Evolutionary conservation across 1,140 invertebrate species (phyloP), one percentile per base, ranked within the genome.

Genomic region (Ephestia elutella): DNA sequence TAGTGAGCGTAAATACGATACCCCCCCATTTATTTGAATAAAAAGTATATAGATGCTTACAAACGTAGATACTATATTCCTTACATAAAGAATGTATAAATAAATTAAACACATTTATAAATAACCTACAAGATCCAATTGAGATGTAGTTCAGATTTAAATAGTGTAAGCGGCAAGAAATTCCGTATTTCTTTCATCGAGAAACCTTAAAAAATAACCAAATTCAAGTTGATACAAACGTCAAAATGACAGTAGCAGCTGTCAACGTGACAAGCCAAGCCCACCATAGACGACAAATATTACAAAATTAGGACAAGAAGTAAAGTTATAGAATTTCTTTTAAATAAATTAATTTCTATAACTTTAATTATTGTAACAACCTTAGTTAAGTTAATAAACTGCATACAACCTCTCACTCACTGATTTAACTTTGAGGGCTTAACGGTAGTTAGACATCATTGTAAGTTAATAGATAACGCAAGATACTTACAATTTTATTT

Each of bases 181-280:
- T 11, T 32, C 30, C 30, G 9, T 44, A 17, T 44, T 44, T 44
- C 38, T 15, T 15, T 15, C 38, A 44, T 44, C 15, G 15, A n/a
- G 5, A 44, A 44, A 17, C 38, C 15, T 44, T 4, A 2, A 35
- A 35, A 35, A 35, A 35, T 13, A 35, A 35, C 32, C 32, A 35
- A 13, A 9, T 35, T 35, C 32, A 35, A 35, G 13, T n/a, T n/a
- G n/a, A n/a, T n/a, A 35, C 38, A 44, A 9, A 44, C 15, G 38
- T 44, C 13, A 44, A 44, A 44, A 13, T 44, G 38, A 44, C 38
- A 44, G 38, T 44, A 13, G 15, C 38, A 44, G 38, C 38, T 44
- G 38, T 44, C 38, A 44, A 44, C 5, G 38, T 44, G 38, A 44
- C 38, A 44, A 44, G 38, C 38, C 13, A 44, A 44, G 38, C 38